Percentiles rank a stretch among this genome's conserved stretches.
Evolutionary conservation across 2,888 invertebrate species (phyloP).

Genomic region (Drosophila falleni): DNA sequence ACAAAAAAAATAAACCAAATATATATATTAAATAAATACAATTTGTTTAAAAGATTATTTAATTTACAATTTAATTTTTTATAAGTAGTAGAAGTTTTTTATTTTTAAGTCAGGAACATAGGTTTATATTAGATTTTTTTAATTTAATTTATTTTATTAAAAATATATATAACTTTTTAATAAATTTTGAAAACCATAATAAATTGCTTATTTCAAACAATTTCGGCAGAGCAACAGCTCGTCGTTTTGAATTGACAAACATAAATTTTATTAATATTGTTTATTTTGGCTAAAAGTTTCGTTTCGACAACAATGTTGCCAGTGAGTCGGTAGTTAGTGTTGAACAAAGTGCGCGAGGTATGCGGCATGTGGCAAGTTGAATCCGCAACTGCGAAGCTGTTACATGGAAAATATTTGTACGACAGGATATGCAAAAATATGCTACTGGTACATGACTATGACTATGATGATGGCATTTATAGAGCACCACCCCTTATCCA

Average conservation of each 20-base stretch:
- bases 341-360: conserved; percentile 3
- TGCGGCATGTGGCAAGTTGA: conserved; percentile 27
- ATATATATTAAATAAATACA: no score
- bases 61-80: no score
- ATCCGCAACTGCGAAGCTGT: conserved; percentile 58
- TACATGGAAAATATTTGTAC: conserved; percentile 77
- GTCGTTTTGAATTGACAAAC: conserved; percentile 16
- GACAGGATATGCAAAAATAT: conserved; percentile 74
- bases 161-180: no score
- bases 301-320: conserved; percentile 65
- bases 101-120: no score
- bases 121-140: no score
- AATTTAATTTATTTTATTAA: no score
- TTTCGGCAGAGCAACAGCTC: conserved; percentile 17
- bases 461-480: conserved; percentile 49
- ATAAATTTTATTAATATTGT: conserved; percentile 61
- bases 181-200: no score
- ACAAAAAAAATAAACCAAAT: neutral
- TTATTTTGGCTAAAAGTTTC: conserved; percentile 60
- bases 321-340: conserved; percentile 38
- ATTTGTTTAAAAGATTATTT: neutral
- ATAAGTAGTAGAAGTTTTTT: no score
- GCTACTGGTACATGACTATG: conserved; percentile 39
- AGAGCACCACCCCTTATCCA: conserved; percentile 9
- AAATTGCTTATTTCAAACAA: neutral